A percentile compares a stretch with the other conserved stretches of the same genome.
These are phyloP conservation scores for Macaria liturata DNA, from an alignment of 2,888 invertebrate species.

Conservation along the genomic window DNA sequence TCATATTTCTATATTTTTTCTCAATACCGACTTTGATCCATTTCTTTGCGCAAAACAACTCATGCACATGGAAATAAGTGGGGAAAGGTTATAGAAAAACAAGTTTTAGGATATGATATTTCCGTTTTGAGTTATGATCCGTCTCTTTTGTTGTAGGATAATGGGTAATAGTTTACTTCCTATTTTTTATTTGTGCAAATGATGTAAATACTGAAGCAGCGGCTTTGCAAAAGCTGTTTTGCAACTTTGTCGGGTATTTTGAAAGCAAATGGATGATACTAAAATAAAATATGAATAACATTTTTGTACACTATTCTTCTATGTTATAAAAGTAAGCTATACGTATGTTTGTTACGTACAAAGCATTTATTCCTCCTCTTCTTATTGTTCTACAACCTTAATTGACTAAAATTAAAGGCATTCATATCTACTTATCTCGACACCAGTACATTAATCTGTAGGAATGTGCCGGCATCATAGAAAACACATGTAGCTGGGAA, in stretches of 20 bases:
- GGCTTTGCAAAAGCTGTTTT: conserved; percentile 13
- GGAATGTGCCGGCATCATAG: conserved; percentile 64
- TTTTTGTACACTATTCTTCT: too few relatives aligned
- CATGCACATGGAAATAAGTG: conserved; percentile 62
- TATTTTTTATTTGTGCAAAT: conserved; percentile 35
- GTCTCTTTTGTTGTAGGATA: conserved; percentile 43
- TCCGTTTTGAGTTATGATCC: conserved; percentile 65
- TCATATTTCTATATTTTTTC: conserved; percentile 39
- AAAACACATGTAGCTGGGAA: conserved; percentile 70
- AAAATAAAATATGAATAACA: too few relatives aligned
- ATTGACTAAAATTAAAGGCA: neutral
- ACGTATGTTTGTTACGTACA: too few relatives aligned
- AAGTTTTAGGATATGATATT: conserved; percentile 70
- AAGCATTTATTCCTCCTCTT: too few relatives aligned
- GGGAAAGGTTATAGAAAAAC: conserved; percentile 52
- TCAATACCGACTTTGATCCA: conserved; percentile 49
- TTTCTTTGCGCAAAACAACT: conserved; percentile 66
- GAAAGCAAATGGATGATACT: too few relatives aligned
- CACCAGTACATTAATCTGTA: conserved; percentile 64
- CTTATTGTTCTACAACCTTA: neutral
- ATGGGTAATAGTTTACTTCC: conserved; percentile 59
- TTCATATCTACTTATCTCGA: conserved; percentile 28
- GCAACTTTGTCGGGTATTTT: neutral
- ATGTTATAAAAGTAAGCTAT: too few relatives aligned
- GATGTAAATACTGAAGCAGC: conserved; percentile 3